Percentiles rank a stretch among this genome's conserved stretches.
Evolutionary conservation across 2,888 invertebrate species (phyloP).

Genomic region (Ariolimax columbianus): DNA sequence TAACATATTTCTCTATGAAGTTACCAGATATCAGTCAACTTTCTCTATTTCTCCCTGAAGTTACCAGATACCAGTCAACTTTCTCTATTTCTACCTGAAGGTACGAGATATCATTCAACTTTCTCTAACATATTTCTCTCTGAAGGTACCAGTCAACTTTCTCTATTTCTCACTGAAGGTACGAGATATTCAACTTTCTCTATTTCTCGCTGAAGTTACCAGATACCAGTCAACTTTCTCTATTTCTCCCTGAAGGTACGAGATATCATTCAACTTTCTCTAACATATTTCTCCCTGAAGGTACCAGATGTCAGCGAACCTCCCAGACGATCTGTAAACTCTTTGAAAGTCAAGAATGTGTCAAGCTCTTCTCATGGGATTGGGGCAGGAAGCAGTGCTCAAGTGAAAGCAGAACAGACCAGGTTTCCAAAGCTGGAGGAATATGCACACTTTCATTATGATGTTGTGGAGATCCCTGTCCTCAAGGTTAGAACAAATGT

Average conservation of each 20-base stretch:
- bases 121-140: background rate
- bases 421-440: slow-evolving; percentile 94
- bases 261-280: background rate
- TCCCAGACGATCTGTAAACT: background rate
- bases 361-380: background rate
- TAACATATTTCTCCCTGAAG: background rate
- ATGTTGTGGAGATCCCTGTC: slow-evolving; percentile 92
- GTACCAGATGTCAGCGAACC: slow-evolving; percentile 16
- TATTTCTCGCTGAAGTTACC: too few relatives aligned
- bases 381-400: background rate
- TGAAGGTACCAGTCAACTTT: too few relatives aligned
- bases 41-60: too few relatives aligned
- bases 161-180: too few relatives aligned
- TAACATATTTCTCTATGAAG: too few relatives aligned
- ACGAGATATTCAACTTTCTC: too few relatives aligned
- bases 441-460: slow-evolving; percentile 99
- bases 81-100: too few relatives aligned
- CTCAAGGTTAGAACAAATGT: slow-evolving; percentile 81
- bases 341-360: slow-evolving; percentile 34
- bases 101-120: background rate
- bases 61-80: too few relatives aligned
- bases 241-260: background rate
- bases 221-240: too few relatives aligned
- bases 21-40: too few relatives aligned
- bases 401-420: slow-evolving; percentile 66